A percentile compares a stretch with the other conserved stretches of the same genome.
These are phyloP conservation scores for Phthorimaea operculella DNA, from an alignment of 1,140 invertebrate species.

Conservation along the genomic window DNA sequence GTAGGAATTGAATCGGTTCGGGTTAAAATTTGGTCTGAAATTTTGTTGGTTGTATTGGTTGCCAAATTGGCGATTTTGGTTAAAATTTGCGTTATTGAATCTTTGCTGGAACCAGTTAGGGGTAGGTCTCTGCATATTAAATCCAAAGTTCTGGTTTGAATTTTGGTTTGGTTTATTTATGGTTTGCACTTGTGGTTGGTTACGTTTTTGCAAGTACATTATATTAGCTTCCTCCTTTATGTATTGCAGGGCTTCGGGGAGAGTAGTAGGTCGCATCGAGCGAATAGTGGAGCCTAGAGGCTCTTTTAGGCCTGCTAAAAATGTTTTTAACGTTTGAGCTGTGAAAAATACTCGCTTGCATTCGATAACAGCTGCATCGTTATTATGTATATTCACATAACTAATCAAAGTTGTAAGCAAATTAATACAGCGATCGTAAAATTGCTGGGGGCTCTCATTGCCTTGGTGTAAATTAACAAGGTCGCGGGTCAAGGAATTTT, in stretches of 20 bases:
- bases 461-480: not conserved
- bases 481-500: not conserved
- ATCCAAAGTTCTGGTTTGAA: not conserved
- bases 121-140: not conserved
- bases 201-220: conserved; percentile 1
- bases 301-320: not conserved
- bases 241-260: not conserved
- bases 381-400: not conserved
- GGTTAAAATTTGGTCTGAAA: conserved; percentile 1
- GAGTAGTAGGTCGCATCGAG: not conserved
- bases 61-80: not conserved
- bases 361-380: not conserved
- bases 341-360: not conserved
- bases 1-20: not conserved
- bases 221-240: not conserved
- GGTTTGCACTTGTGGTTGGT: not conserved
- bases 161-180: not conserved
- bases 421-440: not conserved
- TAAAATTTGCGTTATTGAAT: not conserved
- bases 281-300: not conserved
- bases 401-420: not conserved
- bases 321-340: not conserved
- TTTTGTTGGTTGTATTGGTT: not conserved
- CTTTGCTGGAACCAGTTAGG: not conserved
- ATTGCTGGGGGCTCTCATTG: not conserved